These are phyloP conservation scores for Butorides virescens DNA, from an alignment of 2,113 vertebrate genomes.

Conservation along the genomic window DNA sequence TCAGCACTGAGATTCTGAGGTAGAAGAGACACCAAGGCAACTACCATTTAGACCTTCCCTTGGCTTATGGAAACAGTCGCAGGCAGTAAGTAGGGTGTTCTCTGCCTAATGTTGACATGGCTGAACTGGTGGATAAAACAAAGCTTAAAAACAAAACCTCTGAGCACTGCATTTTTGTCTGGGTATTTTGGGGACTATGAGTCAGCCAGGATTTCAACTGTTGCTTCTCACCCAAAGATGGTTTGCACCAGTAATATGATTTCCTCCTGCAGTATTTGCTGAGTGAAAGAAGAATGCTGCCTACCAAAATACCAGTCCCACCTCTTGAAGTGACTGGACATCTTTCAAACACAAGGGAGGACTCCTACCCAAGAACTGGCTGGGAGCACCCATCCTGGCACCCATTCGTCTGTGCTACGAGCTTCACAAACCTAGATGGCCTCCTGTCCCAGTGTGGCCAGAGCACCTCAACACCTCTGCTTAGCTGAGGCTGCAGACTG, in stretches of 20 bases:
- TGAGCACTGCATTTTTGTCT: neutral
- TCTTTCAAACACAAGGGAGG: neutral
- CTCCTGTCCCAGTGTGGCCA: neutral
- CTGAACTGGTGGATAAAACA: neutral
- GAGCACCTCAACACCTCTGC: neutral
- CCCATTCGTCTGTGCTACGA: accelerated
- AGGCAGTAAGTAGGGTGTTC: neutral
- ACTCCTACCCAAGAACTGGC: neutral
- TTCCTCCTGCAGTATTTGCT: neutral
- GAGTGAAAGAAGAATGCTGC: neutral
- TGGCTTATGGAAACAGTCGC: neutral
- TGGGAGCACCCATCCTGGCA: neutral
- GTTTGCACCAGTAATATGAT: neutral
- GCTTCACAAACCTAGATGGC: neutral
- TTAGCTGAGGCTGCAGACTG: neutral
- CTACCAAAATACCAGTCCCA: neutral
- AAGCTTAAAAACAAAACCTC: neutral
- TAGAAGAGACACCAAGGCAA: neutral
- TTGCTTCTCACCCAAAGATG: neutral
- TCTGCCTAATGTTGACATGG: accelerated
- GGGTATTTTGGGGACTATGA: neutral
- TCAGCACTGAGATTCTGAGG: neutral
- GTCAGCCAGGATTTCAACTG: neutral
- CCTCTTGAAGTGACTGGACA: neutral
- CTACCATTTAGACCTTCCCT: neutral